Conservation (phyloP, 2,113 vertebrate genomes). For the Sigmodon hispidus region DNA sequence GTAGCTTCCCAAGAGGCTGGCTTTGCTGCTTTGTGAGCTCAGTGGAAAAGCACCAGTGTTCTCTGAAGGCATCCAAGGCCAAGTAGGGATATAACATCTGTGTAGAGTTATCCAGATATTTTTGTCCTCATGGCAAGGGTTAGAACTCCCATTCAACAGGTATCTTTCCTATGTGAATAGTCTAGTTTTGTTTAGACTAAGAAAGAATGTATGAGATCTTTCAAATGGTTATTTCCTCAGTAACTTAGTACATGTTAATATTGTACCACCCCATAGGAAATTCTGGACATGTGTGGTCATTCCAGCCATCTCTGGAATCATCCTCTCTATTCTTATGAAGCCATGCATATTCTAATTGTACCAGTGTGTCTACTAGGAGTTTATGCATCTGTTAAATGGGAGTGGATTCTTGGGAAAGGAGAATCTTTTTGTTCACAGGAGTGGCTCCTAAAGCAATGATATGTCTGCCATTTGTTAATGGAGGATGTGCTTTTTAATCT, state of each 20-base stretch:
- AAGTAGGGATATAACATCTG: neutral
- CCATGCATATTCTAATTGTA: neutral
- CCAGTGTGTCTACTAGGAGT: neutral
- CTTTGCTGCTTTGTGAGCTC: neutral
- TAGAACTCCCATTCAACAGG: neutral
- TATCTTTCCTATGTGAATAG: slow-evolving; percentile 43
- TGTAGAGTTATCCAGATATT: neutral
- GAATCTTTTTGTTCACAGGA: neutral
- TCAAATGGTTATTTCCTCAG: neutral
- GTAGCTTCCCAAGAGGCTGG: neutral
- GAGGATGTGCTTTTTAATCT: neutral
- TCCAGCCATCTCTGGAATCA: neutral
- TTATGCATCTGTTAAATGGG: neutral
- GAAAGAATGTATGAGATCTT: neutral
- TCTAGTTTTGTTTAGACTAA: neutral
- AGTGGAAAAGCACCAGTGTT: neutral
- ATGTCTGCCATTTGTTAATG: slow-evolving; percentile 26
- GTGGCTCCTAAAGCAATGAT: neutral
- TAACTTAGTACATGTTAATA: neutral
- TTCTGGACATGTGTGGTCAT: neutral
- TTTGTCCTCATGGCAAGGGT: neutral
- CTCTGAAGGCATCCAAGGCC: neutral
- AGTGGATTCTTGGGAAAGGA: neutral
- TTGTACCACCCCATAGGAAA: neutral
- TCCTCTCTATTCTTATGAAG: neutral